A percentile compares a stretch with the other conserved stretches of the same genome.
These are phyloP conservation scores for Papilio glaucus DNA, from an alignment of 1,140 invertebrate species.

Conservation along the genomic window DNA sequence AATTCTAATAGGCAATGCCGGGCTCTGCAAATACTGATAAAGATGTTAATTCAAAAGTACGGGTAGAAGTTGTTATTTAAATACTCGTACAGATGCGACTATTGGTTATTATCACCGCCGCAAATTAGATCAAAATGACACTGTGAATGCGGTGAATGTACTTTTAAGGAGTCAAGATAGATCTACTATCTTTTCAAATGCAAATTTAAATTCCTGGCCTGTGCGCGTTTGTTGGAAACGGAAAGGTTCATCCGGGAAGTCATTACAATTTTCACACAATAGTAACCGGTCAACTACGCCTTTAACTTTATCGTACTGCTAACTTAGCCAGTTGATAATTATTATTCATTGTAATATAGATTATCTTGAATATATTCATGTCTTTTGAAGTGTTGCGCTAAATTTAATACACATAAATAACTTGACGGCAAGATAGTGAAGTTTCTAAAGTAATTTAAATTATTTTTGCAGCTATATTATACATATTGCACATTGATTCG, in stretches of 20 bases:
- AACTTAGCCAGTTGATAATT: constrained; percentile 1
- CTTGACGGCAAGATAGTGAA: too few species aligned
- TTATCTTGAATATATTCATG: neutral
- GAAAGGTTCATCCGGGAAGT: constrained; percentile 24
- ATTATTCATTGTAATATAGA: neutral
- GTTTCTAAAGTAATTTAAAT: too few species aligned
- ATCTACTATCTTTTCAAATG: constrained; percentile 11
- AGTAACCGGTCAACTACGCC: neutral
- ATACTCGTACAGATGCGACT: neutral
- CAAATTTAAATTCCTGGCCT: neutral
- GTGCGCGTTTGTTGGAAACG: constrained; percentile 13
- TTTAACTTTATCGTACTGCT: neutral
- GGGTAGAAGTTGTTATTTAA: neutral
- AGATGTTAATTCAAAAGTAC: neutral
- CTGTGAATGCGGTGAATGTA: neutral
- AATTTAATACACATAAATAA: neutral
- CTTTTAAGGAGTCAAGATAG: neutral
- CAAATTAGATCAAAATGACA: neutral
- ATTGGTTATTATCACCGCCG: neutral
- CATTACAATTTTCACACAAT: constrained; percentile 25
- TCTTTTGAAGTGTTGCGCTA: neutral
- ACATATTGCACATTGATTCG: too few species aligned
- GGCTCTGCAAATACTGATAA: too few species aligned
- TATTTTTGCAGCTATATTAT: too few species aligned
- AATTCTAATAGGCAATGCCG: too few species aligned